Evolutionary conservation across 2,113 vertebrate species (phyloP).

Genomic region (Silurus glanis): DNA sequence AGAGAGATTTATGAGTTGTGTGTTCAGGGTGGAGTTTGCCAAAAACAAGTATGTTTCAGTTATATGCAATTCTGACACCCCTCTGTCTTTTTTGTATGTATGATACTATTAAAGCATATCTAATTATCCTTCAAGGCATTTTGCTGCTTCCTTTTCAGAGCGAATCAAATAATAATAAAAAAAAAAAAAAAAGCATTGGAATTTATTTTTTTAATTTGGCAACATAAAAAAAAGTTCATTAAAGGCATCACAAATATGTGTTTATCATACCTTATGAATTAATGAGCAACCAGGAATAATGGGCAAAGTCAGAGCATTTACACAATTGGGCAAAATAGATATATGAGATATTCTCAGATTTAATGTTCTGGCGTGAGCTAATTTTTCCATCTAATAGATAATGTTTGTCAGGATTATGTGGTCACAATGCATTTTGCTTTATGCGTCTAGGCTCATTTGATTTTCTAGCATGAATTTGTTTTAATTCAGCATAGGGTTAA

Average conservation of each 20-base stretch:
- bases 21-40: not conserved
- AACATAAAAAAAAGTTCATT: not conserved
- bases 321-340: not conserved
- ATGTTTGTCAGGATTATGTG: not conserved
- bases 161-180: not conserved
- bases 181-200: not conserved
- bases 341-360: no score
- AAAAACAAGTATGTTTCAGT: not conserved
- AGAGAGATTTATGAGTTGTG: not conserved
- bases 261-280: not conserved
- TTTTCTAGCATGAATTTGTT: not conserved
- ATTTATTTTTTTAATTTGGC: not conserved
- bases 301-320: not conserved
- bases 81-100: not conserved
- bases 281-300: not conserved
- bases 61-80: not conserved
- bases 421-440: not conserved
- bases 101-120: not conserved
- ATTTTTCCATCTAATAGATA: not conserved
- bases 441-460: not conserved
- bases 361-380: not conserved
- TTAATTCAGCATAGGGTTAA: not conserved
- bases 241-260: not conserved
- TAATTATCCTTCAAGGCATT: not conserved
- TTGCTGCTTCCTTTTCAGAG: not conserved